Percentiles rank a stretch among this genome's conserved stretches.
Evolutionary conservation across 2,113 vertebrate species (phyloP).

Genomic region (Synodontis membranacea): DNA sequence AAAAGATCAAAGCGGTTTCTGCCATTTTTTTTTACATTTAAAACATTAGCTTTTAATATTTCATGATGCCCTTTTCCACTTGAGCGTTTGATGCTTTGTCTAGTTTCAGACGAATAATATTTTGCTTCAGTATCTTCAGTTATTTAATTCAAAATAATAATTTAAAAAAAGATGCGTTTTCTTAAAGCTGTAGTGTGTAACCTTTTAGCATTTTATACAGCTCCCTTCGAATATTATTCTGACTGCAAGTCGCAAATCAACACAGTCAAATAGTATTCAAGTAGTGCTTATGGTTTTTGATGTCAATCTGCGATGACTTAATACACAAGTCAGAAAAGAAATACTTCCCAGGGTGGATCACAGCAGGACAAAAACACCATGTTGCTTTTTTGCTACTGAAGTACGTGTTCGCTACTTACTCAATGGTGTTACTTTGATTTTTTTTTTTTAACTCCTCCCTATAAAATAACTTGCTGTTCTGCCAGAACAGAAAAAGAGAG

Average conservation of each 20-base stretch:
- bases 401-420: background rate
- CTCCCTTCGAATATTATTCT: background rate
- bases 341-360: background rate
- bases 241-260: background rate
- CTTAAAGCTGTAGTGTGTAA: background rate
- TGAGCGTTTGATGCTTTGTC: slow-evolving; percentile 21
- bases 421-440: background rate
- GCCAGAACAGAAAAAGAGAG: background rate
- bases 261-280: background rate
- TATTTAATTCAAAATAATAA: background rate
- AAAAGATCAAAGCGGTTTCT: slow-evolving; percentile 49
- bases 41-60: slow-evolving; percentile 49
- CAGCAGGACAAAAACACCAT: background rate
- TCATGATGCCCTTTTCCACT: slow-evolving; percentile 36
- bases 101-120: slow-evolving; percentile 23
- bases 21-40: slow-evolving; percentile 35
- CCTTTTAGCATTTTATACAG: background rate
- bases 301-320: background rate
- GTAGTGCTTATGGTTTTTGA: background rate
- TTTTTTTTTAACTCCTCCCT: background rate
- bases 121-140: slow-evolving; percentile 24
- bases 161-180: background rate
- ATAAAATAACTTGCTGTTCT: background rate
- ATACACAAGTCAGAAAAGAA: background rate
- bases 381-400: background rate